phyloP scores from a whole-genome alignment of 2,797 vertebrate species.

The Siniperca scherzeri region DNA sequence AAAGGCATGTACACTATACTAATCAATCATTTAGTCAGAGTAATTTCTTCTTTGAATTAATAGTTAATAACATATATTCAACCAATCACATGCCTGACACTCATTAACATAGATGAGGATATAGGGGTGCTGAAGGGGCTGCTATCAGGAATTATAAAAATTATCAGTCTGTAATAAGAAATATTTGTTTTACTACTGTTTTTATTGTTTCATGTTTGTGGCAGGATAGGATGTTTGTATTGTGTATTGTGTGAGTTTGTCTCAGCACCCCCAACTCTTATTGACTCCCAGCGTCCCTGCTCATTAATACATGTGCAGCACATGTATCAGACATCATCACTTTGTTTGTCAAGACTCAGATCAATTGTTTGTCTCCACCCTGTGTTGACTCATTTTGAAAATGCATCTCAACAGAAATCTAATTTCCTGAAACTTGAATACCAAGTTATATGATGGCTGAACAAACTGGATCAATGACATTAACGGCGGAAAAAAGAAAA shows the following conservation, averaged over 20 bases:
- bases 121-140: neutral
- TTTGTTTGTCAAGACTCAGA: constrained; percentile 13
- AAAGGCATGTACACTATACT: neutral
- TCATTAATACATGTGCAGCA: constrained; percentile 20
- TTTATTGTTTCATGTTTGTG: neutral
- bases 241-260: neutral
- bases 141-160: neutral
- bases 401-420: constrained; percentile 25
- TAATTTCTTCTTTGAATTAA: neutral
- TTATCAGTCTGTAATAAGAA: neutral
- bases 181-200: neutral
- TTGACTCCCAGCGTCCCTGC: neutral
- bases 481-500: neutral
- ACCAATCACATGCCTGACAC: neutral
- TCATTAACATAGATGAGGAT: neutral
- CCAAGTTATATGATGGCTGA: neutral
- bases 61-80: neutral
- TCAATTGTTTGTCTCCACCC: constrained; percentile 26
- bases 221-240: neutral
- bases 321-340: neutral
- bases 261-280: neutral
- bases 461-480: constrained; percentile 21
- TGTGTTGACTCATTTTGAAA: constrained; percentile 23
- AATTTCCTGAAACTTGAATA: constrained; percentile 41
- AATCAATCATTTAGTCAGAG: neutral